Base-by-base conservation (phyloP, 2,113 vertebrate species). In the Redunca redunca region DNA sequence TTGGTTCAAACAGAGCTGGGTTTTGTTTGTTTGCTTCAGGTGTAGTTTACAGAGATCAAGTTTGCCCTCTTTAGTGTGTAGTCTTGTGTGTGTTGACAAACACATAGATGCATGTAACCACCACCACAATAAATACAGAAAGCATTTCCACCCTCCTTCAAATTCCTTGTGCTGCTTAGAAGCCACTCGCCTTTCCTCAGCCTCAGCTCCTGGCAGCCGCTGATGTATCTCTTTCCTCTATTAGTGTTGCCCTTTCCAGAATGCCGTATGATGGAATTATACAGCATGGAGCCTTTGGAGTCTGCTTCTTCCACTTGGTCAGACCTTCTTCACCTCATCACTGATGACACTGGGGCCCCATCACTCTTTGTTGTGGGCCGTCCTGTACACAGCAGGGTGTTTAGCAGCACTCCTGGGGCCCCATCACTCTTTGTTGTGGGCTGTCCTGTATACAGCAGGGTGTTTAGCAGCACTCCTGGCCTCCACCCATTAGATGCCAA, bases 381-480 rank as follows among this genome's bases (percentile, higher is more conserved):
- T 36, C 40, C 43, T 52, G 3, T 15, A 4, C 14, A 4, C 6
- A 17, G 7, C 14, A 26, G 23, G 14, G 53, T 43, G 16, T 8
- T 48, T 17, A 26, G 21, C 13, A 74, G 40, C 2, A 11, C 7
- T 50, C 23, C 55, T 11, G 23, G 88, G 33, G 3, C 15, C 25
- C 28, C 11, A 48, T 8, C 14, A 15, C 30, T 82, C 30, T 55
- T 25, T 50, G 36, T 13, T 2, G 43, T 28, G 25, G 17, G 2
- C 0, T 3, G 0, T 36, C 40, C 43, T 52, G 3, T 15, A 4
- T 7, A 4, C 6, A 17, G 7, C 14, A 26, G 23, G 14, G 53
- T 43, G 16, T 8, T 48, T 17, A 26, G 21, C 13, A 74, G 40
- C 2, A 11, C 7, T 50, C 23, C 53, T 58, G 46, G 30, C n/a